Evolutionary conservation across 53 echinoderm and acorn worm genomes (phyloP).

Genomic region (Holothuria leucospilota): DNA sequence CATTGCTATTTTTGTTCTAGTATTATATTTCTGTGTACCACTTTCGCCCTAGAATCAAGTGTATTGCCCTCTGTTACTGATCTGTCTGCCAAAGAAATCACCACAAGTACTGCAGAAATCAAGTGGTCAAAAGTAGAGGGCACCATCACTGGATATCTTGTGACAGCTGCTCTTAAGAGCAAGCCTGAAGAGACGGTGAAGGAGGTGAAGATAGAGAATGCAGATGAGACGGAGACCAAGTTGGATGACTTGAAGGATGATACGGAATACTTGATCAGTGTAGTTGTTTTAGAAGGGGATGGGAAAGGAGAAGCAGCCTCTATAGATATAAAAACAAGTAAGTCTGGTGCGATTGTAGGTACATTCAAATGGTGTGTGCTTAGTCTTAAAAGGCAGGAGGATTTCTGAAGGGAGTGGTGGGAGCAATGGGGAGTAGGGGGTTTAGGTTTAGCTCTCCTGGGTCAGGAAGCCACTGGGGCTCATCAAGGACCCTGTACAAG

Average conservation of each 20-base stretch:
- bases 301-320: conserved; percentile 1
- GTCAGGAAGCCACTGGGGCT: no score
- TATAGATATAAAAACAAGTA: conserved; percentile 51
- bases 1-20: background rate
- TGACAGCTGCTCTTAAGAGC: background rate
- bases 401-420: no score
- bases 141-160: background rate
- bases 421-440: no score
- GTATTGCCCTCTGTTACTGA: background rate
- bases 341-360: background rate
- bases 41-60: conserved; percentile 11
- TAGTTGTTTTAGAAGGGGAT: background rate
- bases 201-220: background rate
- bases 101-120: background rate
- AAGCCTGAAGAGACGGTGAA: conserved; percentile 10
- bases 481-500: no score
- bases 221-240: conserved; percentile 8
- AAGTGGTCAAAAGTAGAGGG: conserved; percentile 20
- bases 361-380: no score
- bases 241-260: conserved; percentile 19
- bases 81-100: conserved; percentile 4
- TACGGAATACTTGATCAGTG: conserved; percentile 5
- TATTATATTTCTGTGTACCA: background rate
- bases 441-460: no score
- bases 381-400: no score